Evolutionary conservation across 2,797 vertebrate genomes (phyloP), one percentile per base, ranked within the genome.

Genomic region (Percopsis omiscomaycus): DNA sequence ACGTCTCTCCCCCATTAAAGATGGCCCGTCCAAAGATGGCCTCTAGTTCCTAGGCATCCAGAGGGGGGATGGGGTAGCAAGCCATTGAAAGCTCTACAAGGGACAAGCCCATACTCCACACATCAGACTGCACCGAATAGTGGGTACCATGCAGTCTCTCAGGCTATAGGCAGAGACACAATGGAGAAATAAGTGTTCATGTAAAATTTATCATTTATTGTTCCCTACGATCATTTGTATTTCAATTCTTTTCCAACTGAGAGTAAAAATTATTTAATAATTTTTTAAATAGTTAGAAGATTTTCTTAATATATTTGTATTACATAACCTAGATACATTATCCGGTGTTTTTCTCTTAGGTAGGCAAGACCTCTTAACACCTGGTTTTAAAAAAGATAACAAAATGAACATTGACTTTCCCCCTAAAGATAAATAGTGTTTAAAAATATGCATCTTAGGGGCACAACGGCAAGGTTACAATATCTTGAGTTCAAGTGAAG

Each of bases 21-120:
- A 95, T 56, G 1, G 93, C 82, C 55, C 91, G 84, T 48, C 95
- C 94, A 68, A 96, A 96, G 61, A 94, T 92, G 79, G 91, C 91
- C 90, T 96, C 94, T 71, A 96, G 83, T 96, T 95, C 87, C 92
- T 93, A 5, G 5, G 32, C 8, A 8, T 37, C 5, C 32, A 8
- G 32, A 37, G 32, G 32, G 53, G 95, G 94, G 67, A 96, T 96
- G 69, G 95, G 95, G 73, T 93, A 95, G 75, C 94, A 92, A 16
- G 94, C 94, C 0, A 96, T 93, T 3, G 94, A 91, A 73, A 96
- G 81, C 86, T 96, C 95, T 76, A 96, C 94, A 61, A 96, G 81
- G 1, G 95, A 96, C 80, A 96, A 86, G 4, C 94, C 95, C 95
- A 96, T 95, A 75, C 94, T 96, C 94, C 94, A 96, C 76, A 96